phyloP scores from a whole-genome alignment of 23 tunicate genomes.

The Botrylloides violaceus region DNA sequence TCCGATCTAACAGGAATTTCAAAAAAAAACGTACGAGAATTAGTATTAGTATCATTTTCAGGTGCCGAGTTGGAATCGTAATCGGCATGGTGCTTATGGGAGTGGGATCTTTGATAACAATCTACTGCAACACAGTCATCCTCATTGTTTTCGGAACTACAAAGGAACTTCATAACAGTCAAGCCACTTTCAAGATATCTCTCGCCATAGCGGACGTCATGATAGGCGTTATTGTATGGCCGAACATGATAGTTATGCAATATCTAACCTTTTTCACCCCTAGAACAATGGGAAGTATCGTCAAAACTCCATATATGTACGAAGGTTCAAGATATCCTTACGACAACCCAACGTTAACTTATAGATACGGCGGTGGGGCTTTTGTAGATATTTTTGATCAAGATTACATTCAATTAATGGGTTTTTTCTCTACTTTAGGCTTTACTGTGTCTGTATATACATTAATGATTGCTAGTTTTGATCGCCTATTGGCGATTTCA shows the following conservation, averaged over 20 bases:
- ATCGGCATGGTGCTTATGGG: slow-evolving; percentile 45
- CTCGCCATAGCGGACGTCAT: slow-evolving; percentile 56
- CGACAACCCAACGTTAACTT: neutral
- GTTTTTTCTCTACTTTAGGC: slow-evolving; percentile 3
- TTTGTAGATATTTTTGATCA: neutral
- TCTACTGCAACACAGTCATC: slow-evolving; percentile 30
- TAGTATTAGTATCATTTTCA: slow-evolving; percentile 11
- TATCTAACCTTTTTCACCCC: slow-evolving; percentile 11
- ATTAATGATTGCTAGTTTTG: slow-evolving; percentile 14
- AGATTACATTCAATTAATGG: neutral
- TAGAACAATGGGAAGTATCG: slow-evolving; percentile 11
- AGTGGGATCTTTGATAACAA: slow-evolving; percentile 25
- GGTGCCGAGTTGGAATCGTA: slow-evolving; percentile 47
- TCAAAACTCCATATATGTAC: neutral
- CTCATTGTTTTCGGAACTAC: slow-evolving; percentile 31
- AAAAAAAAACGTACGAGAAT: neutral
- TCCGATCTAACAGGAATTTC: neutral
- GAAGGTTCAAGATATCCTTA: slow-evolving; percentile 1
- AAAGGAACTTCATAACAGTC: slow-evolving; percentile 50
- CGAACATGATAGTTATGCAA: slow-evolving; percentile 28
- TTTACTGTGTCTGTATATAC: slow-evolving; percentile 15
- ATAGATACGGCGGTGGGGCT: slow-evolving; percentile 12
- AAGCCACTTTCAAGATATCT: slow-evolving; percentile 55
- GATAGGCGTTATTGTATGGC: slow-evolving; percentile 53
- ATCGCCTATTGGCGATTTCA: slow-evolving; percentile 3